Conservation (phyloP, 2,888 invertebrate genomes). For the Cistogaster globosa region DNA sequence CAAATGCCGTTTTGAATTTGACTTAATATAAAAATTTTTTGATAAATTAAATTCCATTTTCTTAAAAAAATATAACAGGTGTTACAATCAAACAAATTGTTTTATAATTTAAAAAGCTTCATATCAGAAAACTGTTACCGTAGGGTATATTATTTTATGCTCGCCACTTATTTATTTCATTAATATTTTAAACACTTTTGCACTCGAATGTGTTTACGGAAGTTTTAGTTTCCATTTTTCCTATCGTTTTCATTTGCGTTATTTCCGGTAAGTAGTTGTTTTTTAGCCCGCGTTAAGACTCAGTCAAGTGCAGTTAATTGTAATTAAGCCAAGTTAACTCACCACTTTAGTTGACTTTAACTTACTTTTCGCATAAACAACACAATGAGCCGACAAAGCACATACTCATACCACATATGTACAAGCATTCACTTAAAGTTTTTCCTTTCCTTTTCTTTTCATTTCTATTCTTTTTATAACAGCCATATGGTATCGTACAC, state of each 20-base stretch:
- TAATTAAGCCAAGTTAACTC: constrained; percentile 81
- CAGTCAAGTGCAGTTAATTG: constrained; percentile 80
- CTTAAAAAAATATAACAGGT: too few relatives aligned
- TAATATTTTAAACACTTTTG: background rate
- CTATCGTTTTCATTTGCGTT: constrained; percentile 11
- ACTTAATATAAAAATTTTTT: too few relatives aligned
- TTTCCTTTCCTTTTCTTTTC: constrained; percentile 28
- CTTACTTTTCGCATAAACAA: constrained; percentile 62
- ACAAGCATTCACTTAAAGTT: constrained; percentile 7
- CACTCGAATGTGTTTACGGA: background rate
- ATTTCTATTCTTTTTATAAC: constrained; percentile 13
- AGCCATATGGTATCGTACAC: constrained; percentile 67
- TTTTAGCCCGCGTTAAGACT: constrained; percentile 48
- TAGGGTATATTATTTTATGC: background rate
- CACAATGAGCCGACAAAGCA: constrained; percentile 50
- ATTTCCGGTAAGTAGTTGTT: constrained; percentile 7
- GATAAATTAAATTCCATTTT: too few relatives aligned
- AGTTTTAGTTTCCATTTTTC: background rate
- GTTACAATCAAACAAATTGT: too few relatives aligned
- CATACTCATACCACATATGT: background rate
- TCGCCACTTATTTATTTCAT: background rate
- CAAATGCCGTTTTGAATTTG: too few relatives aligned
- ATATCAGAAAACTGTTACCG: background rate
- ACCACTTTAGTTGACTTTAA: constrained; percentile 70
- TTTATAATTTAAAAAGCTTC: too few relatives aligned